Evolutionary conservation across 2,113 vertebrate species (phyloP), one percentile per base, ranked within the genome.

Genomic region (Archilochus colubris): DNA sequence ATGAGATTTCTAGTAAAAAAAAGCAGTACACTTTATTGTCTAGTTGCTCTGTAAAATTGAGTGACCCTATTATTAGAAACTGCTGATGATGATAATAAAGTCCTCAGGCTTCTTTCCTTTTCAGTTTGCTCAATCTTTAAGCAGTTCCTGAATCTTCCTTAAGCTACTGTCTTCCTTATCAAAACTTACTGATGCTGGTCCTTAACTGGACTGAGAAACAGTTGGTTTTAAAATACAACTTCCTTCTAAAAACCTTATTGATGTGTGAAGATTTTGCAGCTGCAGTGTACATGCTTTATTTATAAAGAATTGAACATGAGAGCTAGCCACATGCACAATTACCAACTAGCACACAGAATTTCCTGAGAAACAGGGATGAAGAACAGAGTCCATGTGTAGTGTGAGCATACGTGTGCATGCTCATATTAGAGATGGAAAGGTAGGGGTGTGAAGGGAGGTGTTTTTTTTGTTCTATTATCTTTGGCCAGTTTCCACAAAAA

Each of bases 381-480:
- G 38, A n/a, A 13, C 7, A 14, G 10, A 61, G 43, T 79, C 10
- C 28, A 25, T 63, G 44, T 27, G 27, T 25, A 43, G 17, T 8
- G 3, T 14, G 16, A n/a, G 5, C 11, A 6, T 27, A 20, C 43
- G 33, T 25, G 11, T 28, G 12, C 31, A 14, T 5, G 17, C 5
- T 1, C 7, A 18, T 86, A 4, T 46, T 27, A 67, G n/a, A 80
- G 14, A 17, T 0, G 0, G 8, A 4, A 11, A 50, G 7, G 7
- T n/a, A 7, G 9, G 19, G 2, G 13, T 57, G 6, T 24, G 25
- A 78, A 79, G 3, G 7, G 43, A 59, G 6, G 2, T 24, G 46
- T 19, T 21, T 82, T 82, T 77, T 59, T 59, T 46, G 6, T 18
- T 15, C 3, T 28, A 23, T 44, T 50, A 55, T 18, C 13, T 22